Evolutionary conservation across 2,888 invertebrate genomes (phyloP).

Genomic region (Seira musarum): DNA sequence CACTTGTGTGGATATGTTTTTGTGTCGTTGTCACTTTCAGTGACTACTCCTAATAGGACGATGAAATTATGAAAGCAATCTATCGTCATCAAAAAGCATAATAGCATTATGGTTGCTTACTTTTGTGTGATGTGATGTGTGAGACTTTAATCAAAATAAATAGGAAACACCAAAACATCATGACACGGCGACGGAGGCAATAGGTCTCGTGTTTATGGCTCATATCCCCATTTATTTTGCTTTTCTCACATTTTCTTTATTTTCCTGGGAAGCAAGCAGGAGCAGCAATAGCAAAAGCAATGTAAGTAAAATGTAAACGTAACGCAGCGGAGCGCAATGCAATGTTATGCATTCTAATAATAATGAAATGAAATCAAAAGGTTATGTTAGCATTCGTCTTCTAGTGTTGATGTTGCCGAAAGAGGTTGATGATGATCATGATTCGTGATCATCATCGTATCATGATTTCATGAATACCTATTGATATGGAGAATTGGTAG

Average conservation of each 20-base stretch:
- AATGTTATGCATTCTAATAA: conserved; percentile 4
- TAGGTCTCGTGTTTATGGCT: neutral
- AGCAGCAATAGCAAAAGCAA: no score
- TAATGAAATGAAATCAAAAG: conserved; percentile 1
- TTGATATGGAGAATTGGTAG: conserved; percentile 12
- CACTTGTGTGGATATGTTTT: no score
- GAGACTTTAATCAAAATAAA: conserved; percentile 5
- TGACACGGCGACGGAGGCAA: neutral
- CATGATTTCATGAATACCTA: conserved; percentile 1
- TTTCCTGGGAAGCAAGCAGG: neutral
- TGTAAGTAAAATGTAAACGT: no score
- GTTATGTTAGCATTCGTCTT: conserved; percentile 1
- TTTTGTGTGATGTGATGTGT: neutral
- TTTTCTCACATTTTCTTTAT: conserved; percentile 6
- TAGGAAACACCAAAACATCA: neutral
- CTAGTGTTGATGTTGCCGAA: neutral
- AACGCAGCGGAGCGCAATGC: neutral
- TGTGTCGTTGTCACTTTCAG: neutral
- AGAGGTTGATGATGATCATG: neutral
- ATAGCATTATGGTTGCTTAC: neutral
- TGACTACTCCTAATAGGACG: neutral
- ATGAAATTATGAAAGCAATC: conserved; percentile 7
- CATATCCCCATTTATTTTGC: neutral
- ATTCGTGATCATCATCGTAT: no score
- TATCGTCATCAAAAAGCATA: neutral